Base-by-base conservation (phyloP, 23 tunicate genomes). In the Ascidia mentula region DNA sequence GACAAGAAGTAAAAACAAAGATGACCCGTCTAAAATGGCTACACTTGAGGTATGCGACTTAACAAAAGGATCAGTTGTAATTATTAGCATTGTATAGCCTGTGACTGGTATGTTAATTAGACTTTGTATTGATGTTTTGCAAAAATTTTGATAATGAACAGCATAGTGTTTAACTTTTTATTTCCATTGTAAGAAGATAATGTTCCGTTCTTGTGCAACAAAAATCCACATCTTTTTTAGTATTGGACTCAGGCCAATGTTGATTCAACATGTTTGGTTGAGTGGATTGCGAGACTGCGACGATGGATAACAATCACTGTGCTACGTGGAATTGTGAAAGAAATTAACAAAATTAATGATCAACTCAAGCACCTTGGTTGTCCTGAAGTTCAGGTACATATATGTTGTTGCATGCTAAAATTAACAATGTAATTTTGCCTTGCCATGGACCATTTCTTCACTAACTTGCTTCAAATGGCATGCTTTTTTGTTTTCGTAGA, bases 241-340 rank as follows among this genome's bases (percentile, higher is more conserved):
- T 90, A 90, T 60, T 90, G 96, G 96, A 37, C 31, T 9, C 75
- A 76, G 32, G 60, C 79, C 33, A 80, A 76, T 20, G 80, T 90
- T 12, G 45, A 32, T 59, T 35, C 74, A 0, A 82, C 42, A 1
- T 7, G 59, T 31, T 42, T 90, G 46, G 42, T 35, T 22, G 83
- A 85, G 32, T 78, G 81, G 83, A 46, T 80, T 32, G 96, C 86
- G 65, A 76, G 78, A 32, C 81, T 85, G 22, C 88, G 96, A 2
- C 65, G 82, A 24, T 90, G 87, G 87, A 79, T 91, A 0, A 38
- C 89, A 34, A n/a, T 81, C 26, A 70, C 85, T 42, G 69, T 91
- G 18, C 42, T 91, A 13, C 34, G 80, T 0, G 83, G 87, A 18
- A 24, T 91, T 60, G 97, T 86, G 33, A 60, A 75, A 33, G 87